A percentile compares a stretch with the other conserved stretches of the same genome.
These are phyloP conservation scores for Diaperis boleti DNA, from an alignment of 2,888 invertebrate genomes.

Conservation along the genomic window DNA sequence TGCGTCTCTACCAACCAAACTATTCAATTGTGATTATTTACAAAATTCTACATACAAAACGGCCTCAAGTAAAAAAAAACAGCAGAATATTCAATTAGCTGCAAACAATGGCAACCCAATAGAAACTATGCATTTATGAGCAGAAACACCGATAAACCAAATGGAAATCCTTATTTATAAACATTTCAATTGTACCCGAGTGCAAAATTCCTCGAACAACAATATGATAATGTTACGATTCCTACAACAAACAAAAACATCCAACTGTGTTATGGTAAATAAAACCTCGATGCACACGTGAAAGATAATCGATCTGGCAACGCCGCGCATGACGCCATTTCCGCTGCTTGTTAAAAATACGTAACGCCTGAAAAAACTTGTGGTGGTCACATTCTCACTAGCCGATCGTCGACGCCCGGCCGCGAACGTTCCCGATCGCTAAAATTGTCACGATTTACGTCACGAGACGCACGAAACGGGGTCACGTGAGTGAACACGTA, in stretches of 20 bases:
- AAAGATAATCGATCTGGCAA: constrained; percentile 43
- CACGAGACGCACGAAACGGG: constrained; percentile 54
- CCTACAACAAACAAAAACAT: constrained; percentile 9
- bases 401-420: constrained; percentile 43
- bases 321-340: constrained; percentile 53
- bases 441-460: constrained; percentile 51
- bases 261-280: constrained; percentile 8
- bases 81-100: too few relatives aligned
- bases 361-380: constrained; percentile 50
- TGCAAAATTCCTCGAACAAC: constrained; percentile 11
- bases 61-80: constrained; percentile 13
- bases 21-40: too few relatives aligned
- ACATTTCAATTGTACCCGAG: not conserved
- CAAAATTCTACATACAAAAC: too few relatives aligned
- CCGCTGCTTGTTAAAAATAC: constrained; percentile 50
- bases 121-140: too few relatives aligned
- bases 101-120: too few relatives aligned
- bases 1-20: too few relatives aligned
- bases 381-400: constrained; percentile 51
- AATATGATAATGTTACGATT: constrained; percentile 1
- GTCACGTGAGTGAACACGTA: constrained; percentile 55
- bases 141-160: not conserved
- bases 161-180: not conserved
- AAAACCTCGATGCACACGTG: constrained; percentile 10
- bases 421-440: constrained; percentile 41